Conservation (phyloP, 1,140 invertebrate genomes). For the Odontomachus brunneus region DNA sequence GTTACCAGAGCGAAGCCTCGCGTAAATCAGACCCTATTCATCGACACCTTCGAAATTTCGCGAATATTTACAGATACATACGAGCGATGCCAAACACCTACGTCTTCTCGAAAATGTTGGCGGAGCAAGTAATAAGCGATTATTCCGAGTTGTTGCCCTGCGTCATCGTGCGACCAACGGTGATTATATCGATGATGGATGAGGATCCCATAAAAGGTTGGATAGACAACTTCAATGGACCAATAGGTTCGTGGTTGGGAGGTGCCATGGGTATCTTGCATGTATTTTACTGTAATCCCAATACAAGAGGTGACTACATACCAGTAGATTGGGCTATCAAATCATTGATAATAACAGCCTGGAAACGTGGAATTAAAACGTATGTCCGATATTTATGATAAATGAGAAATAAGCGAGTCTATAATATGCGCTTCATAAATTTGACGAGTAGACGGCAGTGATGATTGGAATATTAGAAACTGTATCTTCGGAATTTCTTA, state of each 20-base stretch:
- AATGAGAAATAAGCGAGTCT: background rate
- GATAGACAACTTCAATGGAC: conserved; percentile 98
- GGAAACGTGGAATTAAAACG: conserved; percentile 89
- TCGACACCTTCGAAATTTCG: conserved; percentile 15
- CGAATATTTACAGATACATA: conserved; percentile 85
- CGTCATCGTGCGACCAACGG: conserved; percentile 95
- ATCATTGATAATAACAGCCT: conserved; percentile 90
- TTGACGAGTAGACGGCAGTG: background rate
- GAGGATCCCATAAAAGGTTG: conserved; percentile 92
- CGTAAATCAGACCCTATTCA: background rate
- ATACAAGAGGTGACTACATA: conserved; percentile 91
- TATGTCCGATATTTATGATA: conserved; percentile 82
- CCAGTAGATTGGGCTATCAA: conserved; percentile 96
- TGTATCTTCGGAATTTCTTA: no score
- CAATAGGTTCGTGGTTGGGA: conserved; percentile 91
- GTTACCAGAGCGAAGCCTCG: conserved; percentile 31
- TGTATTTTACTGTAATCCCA: conserved; percentile 88
- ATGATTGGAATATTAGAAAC: no score
- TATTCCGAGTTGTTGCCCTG: conserved; percentile 90
- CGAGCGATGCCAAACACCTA: conserved; percentile 93
- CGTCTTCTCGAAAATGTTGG: conserved; percentile 93
- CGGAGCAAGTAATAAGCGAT: conserved; percentile 91
- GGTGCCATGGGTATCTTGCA: conserved; percentile 93
- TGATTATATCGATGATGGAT: conserved; percentile 89
- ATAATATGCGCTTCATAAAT: background rate